phyloP scores from a whole-genome alignment of 2,113 vertebrate genomes.

The Mirounga angustirostris region DNA sequence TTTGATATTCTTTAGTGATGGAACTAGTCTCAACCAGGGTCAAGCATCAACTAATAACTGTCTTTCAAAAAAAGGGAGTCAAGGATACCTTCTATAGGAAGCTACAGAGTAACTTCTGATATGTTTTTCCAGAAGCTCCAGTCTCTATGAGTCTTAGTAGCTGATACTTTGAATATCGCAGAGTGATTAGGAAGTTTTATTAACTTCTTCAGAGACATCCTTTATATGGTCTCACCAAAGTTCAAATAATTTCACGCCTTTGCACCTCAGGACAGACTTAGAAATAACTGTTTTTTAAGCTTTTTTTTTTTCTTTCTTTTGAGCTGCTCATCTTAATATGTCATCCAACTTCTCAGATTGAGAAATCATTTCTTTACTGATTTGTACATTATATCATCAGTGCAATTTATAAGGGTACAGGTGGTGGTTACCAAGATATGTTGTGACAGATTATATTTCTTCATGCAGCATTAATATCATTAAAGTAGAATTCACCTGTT shows the following conservation, averaged over 20 bases:
- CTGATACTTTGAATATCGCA: not conserved
- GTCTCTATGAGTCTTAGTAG: not conserved
- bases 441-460: not conserved
- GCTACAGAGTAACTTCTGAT: not conserved
- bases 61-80: not conserved
- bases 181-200: not conserved
- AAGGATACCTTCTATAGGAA: not conserved
- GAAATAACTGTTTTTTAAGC: not conserved
- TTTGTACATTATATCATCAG: not conserved
- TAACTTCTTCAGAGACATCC: not conserved
- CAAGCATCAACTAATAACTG: not conserved
- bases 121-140: not conserved
- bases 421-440: not conserved
- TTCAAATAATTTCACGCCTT: not conserved
- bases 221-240: not conserved
- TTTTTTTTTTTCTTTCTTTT: not conserved
- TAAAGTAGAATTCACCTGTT: not conserved
- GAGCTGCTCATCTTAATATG: not conserved
- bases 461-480: not conserved
- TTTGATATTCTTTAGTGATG: not conserved
- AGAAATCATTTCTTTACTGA: not conserved
- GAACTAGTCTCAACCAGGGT: not conserved
- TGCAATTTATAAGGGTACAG: not conserved
- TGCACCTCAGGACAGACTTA: not conserved
- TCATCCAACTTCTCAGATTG: not conserved